phyloP scores from a whole-genome alignment of 2,888 invertebrate genomes.

The Watsonalla cultraria region DNA sequence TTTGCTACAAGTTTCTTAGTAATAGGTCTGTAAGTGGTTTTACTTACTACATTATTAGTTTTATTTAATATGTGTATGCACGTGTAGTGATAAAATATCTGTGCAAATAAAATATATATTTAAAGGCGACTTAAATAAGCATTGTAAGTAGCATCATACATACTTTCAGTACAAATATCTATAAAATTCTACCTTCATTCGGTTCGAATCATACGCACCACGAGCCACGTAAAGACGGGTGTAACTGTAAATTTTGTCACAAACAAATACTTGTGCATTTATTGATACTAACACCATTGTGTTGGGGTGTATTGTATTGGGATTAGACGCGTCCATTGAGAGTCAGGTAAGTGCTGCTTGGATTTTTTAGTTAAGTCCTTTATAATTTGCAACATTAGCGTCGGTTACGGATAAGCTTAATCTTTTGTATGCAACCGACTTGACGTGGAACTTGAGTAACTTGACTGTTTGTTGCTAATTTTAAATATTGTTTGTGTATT shows the following conservation, averaged over 20 bases:
- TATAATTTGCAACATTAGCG: slow-evolving; percentile 38
- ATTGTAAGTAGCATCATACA: too few relatives aligned
- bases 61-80: too few relatives aligned
- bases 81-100: too few relatives aligned
- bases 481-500: neutral
- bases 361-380: slow-evolving; percentile 40
- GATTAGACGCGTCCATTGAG: slow-evolving; percentile 59
- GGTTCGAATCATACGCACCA: slow-evolving; percentile 43
- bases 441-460: slow-evolving; percentile 9
- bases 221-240: slow-evolving; percentile 30
- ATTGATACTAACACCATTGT: slow-evolving; percentile 56
- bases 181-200: slow-evolving; percentile 23
- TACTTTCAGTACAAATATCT: neutral
- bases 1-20: too few relatives aligned
- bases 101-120: too few relatives aligned
- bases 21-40: too few relatives aligned
- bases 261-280: slow-evolving; percentile 56
- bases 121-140: too few relatives aligned
- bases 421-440: slow-evolving; percentile 40
- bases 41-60: too few relatives aligned
- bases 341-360: slow-evolving; percentile 60
- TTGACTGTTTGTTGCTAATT: slow-evolving; percentile 7
- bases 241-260: slow-evolving; percentile 69
- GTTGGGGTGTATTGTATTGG: slow-evolving; percentile 20
- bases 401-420: slow-evolving; percentile 48